Evolutionary conservation across 2,113 vertebrate species (phyloP), one percentile per base, ranked within the genome.

Genomic region (Neogale vison): DNA sequence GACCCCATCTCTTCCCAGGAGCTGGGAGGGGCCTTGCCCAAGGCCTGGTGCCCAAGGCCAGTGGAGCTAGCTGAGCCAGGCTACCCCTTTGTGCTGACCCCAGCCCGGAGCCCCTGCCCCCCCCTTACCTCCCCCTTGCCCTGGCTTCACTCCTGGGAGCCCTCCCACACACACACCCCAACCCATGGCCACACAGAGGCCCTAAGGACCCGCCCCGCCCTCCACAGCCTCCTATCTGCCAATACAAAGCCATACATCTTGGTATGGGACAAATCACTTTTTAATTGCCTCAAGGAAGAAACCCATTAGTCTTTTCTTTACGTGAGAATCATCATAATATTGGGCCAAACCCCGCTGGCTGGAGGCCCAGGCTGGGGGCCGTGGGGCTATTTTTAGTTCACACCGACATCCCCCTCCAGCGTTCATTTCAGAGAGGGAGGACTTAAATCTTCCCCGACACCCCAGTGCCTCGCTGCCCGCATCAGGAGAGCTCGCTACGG

Each of bases 221-320:
- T 2, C 91, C 4, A 36, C 95, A 77, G 97, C 95, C 95, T 93
- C 88, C 20, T 63, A 65, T 83, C 98, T 98, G 98, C 98, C 95
- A 42, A 34, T 92, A 98, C 98, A 97, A 96, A 97, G 97, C 99
- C 98, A 96, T 39, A 90, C 94, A 91, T 98, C 99, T 98, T 97
- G 97, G 99, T 98, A 98, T 99, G 99, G 99, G 99, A 99, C 99
- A 99, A 99, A 99, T 99, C 99, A 98, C 99, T 99, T 99, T 99
- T 99, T 99, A 99, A 99, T 99, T 99, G 99, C 99, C 99, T 99
- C 98, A 96, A 99, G 99, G 99, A 99, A 99, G 99, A 99, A 99
- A 99, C 99, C 98, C 98, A 99, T 99, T 99, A 99, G 99, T 99
- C 98, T 99, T 99, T 98, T 97, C 98, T 98, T 99, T 99, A 97